Percentiles rank a stretch among this genome's conserved stretches.
Conservation (phyloP, 2,888 invertebrate genomes). For the Lycaena phlaeas region DNA sequence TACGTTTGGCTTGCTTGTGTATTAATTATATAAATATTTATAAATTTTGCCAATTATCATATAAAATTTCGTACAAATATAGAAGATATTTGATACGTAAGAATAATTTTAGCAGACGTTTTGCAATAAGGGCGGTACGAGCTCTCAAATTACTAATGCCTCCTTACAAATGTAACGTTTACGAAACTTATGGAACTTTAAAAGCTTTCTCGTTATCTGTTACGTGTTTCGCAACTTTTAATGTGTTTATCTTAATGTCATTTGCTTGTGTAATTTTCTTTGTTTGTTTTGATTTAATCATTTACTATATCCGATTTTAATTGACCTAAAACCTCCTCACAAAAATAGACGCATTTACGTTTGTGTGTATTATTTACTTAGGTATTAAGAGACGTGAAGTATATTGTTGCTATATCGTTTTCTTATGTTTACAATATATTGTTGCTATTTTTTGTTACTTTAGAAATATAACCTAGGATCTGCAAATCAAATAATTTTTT, state of each 20-base stretch:
- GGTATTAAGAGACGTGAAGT: too few species aligned
- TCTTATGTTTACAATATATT: too few species aligned
- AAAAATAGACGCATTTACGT: neutral
- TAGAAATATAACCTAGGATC: too few species aligned
- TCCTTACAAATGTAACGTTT: slow-evolving; percentile 20
- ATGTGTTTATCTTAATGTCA: slow-evolving; percentile 28
- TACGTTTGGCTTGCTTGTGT: too few species aligned
- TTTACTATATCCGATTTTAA: neutral
- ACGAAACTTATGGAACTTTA: slow-evolving; percentile 39
- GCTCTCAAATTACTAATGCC: slow-evolving; percentile 27
- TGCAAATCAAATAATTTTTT: too few species aligned
- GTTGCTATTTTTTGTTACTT: too few species aligned
- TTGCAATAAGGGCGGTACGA: slow-evolving; percentile 12
- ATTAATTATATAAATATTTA: too few species aligned
- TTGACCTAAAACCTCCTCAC: neutral
- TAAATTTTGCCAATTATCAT: too few species aligned
- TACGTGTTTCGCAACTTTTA: slow-evolving; percentile 37
- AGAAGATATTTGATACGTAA: neutral
- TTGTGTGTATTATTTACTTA: too few species aligned
- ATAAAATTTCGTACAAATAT: neutral
- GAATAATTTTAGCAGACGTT: neutral
- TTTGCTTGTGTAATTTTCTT: slow-evolving; percentile 46
- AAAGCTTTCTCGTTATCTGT: slow-evolving; percentile 37
- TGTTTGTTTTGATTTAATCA: slow-evolving; percentile 29
- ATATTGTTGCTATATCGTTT: too few species aligned